Evolutionary conservation across 2,888 invertebrate species (phyloP).

Genomic region (Glaucopsyche alexis): DNA sequence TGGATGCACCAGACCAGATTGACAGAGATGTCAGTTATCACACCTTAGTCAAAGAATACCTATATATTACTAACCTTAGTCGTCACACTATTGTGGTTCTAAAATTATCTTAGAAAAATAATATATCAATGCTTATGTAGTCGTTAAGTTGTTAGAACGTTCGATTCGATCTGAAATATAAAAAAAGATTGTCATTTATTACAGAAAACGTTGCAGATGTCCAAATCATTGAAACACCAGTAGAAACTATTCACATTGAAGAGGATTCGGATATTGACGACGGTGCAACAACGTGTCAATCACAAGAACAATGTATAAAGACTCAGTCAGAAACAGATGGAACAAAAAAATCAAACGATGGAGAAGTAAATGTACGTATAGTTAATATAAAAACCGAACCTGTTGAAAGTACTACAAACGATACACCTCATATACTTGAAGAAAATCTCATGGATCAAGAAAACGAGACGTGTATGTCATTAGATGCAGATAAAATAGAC

Average conservation of each 20-base stretch:
- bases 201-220: slow-evolving; percentile 54
- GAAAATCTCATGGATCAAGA: neutral
- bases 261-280: slow-evolving; percentile 48
- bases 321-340: slow-evolving; percentile 20
- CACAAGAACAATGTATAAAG: neutral
- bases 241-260: slow-evolving; percentile 60
- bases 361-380: neutral
- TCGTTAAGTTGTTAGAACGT: too few species aligned
- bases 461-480: neutral
- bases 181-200: slow-evolving; percentile 34
- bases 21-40: too few species aligned
- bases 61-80: too few species aligned
- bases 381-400: slow-evolving; percentile 13
- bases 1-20: too few species aligned
- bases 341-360: slow-evolving; percentile 28
- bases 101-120: neutral
- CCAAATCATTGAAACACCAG: slow-evolving; percentile 53
- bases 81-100: neutral
- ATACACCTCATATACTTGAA: neutral
- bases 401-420: slow-evolving; percentile 4
- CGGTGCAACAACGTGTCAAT: slow-evolving; percentile 21
- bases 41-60: too few species aligned
- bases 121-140: neutral
- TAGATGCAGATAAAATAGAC: slow-evolving; percentile 35
- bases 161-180: slow-evolving; percentile 4